These are phyloP conservation scores for Calidris pugnax DNA, from an alignment of 2,113 vertebrate species.

Conservation along the genomic window DNA sequence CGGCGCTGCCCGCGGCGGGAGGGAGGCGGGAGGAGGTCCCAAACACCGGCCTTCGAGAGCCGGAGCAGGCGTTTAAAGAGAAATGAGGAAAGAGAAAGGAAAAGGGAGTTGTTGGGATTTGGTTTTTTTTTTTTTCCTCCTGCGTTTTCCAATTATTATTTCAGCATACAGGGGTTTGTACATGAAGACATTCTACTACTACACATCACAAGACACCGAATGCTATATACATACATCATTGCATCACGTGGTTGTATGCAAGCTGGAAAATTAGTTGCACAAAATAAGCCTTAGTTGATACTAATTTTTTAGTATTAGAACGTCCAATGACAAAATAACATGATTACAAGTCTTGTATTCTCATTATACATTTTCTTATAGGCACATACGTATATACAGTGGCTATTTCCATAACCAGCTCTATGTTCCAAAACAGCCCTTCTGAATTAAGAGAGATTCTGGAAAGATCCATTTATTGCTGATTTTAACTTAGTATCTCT, in stretches of 20 bases:
- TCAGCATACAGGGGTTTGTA: neutral
- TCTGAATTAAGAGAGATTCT: neutral
- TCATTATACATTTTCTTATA: slow-evolving; percentile 28
- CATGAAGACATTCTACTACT: neutral
- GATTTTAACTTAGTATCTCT: neutral
- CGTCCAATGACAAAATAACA: neutral
- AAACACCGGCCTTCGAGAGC: too few species aligned
- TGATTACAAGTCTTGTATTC: neutral
- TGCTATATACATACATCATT: neutral
- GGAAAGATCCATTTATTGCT: neutral
- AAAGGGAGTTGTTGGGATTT: too few species aligned
- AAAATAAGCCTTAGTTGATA: neutral
- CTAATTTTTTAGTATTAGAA: neutral
- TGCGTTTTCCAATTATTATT: neutral
- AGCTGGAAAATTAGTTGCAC: neutral
- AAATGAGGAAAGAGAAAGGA: neutral
- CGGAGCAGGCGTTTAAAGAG: accelerated
- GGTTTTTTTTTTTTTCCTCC: too few species aligned
- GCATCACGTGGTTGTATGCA: neutral
- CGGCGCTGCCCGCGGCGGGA: too few species aligned
- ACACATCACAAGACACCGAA: neutral
- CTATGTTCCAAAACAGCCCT: slow-evolving; percentile 37
- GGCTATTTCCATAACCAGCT: slow-evolving; percentile 15
- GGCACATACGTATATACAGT: slow-evolving; percentile 48
- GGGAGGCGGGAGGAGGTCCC: too few species aligned